phyloP scores from a whole-genome alignment of 1,140 invertebrate genomes.

The Calosoma granatense region DNA sequence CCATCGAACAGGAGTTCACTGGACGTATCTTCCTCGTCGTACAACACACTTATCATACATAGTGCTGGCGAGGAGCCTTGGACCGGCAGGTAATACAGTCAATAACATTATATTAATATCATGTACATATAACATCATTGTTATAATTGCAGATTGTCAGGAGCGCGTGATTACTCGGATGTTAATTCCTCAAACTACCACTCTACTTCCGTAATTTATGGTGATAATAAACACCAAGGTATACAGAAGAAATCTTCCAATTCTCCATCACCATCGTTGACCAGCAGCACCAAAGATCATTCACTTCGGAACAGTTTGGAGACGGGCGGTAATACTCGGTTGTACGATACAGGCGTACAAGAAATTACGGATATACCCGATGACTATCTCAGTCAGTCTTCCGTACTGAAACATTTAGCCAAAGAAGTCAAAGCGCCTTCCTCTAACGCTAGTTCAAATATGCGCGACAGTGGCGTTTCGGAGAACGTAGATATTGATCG shows the following conservation, averaged over 20 bases:
- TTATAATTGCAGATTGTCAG: constrained; percentile 17
- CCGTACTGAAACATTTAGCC: constrained; percentile 76
- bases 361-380: constrained; percentile 78
- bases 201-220: constrained; percentile 20
- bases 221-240: constrained; percentile 26
- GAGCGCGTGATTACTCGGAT: constrained; percentile 17
- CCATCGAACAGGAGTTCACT: constrained; percentile 62
- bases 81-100: constrained; percentile 51
- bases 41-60: constrained; percentile 72
- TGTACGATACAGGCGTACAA: constrained; percentile 37
- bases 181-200: constrained; percentile 20
- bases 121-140: neutral
- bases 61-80: constrained; percentile 58
- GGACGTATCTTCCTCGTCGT: constrained; percentile 64
- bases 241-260: constrained; percentile 25
- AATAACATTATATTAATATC: constrained; percentile 11
- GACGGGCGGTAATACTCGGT: constrained; percentile 22
- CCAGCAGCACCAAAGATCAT: constrained; percentile 19
- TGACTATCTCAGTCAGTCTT: constrained; percentile 72
- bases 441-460: constrained; percentile 19
- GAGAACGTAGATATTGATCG: constrained; percentile 21
- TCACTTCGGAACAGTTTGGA: constrained; percentile 19
- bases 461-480: constrained; percentile 20
- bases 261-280: constrained; percentile 27
- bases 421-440: constrained; percentile 62